These are phyloP conservation scores for Esox niger DNA, from an alignment of 2,113 vertebrate species.

Conservation along the genomic window DNA sequence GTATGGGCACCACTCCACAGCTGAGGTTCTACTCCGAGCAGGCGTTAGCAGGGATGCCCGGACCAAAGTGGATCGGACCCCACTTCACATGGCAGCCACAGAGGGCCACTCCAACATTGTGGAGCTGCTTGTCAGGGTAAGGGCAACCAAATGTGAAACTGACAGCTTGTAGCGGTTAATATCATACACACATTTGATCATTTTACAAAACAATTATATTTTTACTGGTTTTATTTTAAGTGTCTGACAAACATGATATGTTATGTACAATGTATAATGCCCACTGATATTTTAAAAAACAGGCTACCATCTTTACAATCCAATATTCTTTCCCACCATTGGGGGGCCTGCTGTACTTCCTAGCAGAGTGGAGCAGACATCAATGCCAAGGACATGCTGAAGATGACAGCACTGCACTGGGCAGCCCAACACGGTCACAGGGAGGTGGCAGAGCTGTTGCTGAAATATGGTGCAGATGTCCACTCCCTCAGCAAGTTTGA, in stretches of 20 bases:
- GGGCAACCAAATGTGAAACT: not conserved
- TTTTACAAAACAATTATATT: not conserved
- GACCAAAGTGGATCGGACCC: constrained; percentile 81
- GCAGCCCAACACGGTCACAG: constrained; percentile 73
- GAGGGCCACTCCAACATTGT: constrained; percentile 73
- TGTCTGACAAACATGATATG: not conserved
- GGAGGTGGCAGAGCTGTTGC: constrained; percentile 68
- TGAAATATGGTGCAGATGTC: constrained; percentile 71
- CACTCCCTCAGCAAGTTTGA: constrained; percentile 79
- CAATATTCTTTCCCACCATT: too few relatives aligned
- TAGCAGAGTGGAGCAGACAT: constrained; percentile 72
- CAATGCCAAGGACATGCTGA: constrained; percentile 77
- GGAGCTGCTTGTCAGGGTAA: constrained; percentile 77
- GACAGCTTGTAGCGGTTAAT: not conserved
- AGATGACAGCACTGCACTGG: constrained; percentile 79
- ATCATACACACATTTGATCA: not conserved
- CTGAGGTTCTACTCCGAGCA: constrained; percentile 77
- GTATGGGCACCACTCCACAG: constrained; percentile 77
- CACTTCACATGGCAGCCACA: constrained; percentile 76
- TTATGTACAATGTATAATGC: not conserved
- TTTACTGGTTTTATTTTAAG: not conserved
- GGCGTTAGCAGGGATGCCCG: constrained; percentile 80
- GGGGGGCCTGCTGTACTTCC: too few relatives aligned
- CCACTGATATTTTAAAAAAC: not conserved
- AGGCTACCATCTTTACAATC: too few relatives aligned